Evolutionary conservation across 1,140 invertebrate species (phyloP).

Genomic region (Camponotus floridanus): DNA sequence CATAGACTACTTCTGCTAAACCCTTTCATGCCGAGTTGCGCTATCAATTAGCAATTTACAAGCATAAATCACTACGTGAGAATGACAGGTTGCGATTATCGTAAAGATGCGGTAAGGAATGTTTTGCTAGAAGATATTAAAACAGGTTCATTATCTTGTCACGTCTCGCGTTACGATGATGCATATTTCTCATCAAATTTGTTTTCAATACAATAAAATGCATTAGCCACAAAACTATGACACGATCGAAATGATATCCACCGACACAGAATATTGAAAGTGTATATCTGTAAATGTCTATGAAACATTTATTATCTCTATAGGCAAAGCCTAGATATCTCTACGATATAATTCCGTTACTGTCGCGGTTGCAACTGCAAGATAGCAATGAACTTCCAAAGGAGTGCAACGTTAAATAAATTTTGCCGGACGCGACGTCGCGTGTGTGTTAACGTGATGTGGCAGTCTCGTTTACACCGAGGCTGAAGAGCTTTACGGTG

Average conservation of each 20-base stretch:
- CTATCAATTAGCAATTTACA: slow-evolving; percentile 48
- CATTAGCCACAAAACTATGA: background rate
- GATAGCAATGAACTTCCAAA: background rate
- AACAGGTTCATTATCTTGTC: slow-evolving; percentile 35
- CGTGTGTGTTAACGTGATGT: slow-evolving; percentile 29
- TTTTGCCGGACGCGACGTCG: slow-evolving; percentile 58
- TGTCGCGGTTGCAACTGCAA: background rate
- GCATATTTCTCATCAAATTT: slow-evolving; percentile 53
- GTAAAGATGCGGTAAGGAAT: background rate
- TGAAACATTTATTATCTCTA: slow-evolving; percentile 6
- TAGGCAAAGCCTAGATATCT: slow-evolving; percentile 28
- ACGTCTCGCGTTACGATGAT: slow-evolving; percentile 33
- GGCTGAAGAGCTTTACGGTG: slow-evolving; percentile 66
- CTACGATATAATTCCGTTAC: background rate
- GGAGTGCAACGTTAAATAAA: slow-evolving; percentile 61
- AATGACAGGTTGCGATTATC: slow-evolving; percentile 24
- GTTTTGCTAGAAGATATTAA: background rate
- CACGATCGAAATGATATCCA: background rate
- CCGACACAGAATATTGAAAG: slow-evolving; percentile 17
- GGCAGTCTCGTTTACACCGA: slow-evolving; percentile 63
- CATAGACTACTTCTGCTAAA: background rate
- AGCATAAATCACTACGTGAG: slow-evolving; percentile 30
- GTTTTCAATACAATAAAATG: background rate
- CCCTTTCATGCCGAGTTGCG: background rate
- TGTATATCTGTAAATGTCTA: background rate